A percentile compares a stretch with the other conserved stretches of the same genome.
Conservation (phyloP, 2,113 vertebrate genomes). For the Synodontis membranacea region DNA sequence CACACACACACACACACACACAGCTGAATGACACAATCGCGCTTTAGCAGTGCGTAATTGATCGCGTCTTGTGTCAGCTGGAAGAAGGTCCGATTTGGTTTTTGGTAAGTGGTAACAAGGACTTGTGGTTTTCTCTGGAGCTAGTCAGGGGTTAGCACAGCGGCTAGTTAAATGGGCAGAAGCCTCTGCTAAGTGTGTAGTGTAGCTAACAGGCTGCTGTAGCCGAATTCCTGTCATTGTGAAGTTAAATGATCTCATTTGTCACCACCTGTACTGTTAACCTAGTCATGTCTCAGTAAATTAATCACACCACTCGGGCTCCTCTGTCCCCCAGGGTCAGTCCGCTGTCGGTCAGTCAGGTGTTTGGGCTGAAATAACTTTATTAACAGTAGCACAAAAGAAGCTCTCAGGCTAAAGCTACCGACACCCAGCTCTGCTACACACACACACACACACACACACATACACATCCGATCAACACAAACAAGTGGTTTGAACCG, state of each 20-base stretch:
- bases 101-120: constrained; percentile 44
- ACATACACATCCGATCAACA: constrained; percentile 16
- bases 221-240: constrained; percentile 48
- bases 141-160: constrained; percentile 41
- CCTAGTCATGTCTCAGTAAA: too few relatives aligned
- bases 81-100: constrained; percentile 50
- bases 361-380: constrained; percentile 3
- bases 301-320: not conserved
- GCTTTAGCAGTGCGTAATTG: constrained; percentile 31
- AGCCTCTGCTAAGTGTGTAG: constrained; percentile 16
- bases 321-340: not conserved
- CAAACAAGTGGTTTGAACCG: constrained; percentile 50
- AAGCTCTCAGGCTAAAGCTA: not conserved
- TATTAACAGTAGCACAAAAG: constrained; percentile 37
- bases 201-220: constrained; percentile 5
- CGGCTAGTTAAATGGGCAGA: constrained; percentile 24
- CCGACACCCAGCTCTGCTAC: constrained; percentile 8
- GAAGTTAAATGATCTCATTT: not conserved
- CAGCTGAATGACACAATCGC: constrained; percentile 30
- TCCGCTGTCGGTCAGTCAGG: not conserved
- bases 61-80: constrained; percentile 25
- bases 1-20: constrained; percentile 6
- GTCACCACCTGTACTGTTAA: not conserved
- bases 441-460: too few relatives aligned
- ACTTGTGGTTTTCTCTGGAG: constrained; percentile 25